Evolutionary conservation across 2,888 invertebrate genomes (phyloP).

Genomic region (Latrodectus hesperus): DNA sequence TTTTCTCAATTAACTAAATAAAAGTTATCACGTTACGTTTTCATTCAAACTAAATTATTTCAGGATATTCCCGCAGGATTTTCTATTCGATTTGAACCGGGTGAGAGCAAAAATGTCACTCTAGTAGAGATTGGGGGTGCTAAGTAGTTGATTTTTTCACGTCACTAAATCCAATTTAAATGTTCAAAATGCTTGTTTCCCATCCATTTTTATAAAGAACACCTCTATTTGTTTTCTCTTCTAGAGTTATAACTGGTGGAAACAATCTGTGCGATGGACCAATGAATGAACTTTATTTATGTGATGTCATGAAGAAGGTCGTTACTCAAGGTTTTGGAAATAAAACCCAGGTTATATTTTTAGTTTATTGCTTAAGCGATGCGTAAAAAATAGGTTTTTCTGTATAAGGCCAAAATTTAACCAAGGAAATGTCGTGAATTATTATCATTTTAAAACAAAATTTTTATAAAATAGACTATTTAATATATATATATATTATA

Average conservation of each 20-base stretch:
- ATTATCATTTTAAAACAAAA: no score
- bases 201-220: background rate
- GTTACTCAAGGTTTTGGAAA: slow-evolving; percentile 72
- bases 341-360: slow-evolving; percentile 49
- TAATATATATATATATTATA: no score
- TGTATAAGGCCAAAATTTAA: no score
- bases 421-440: no score
- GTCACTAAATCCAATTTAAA: no score
- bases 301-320: slow-evolving; percentile 71
- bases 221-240: background rate
- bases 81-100: slow-evolving; percentile 74
- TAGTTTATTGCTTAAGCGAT: background rate
- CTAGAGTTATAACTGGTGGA: slow-evolving; percentile 73
- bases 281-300: slow-evolving; percentile 70
- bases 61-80: slow-evolving; percentile 75
- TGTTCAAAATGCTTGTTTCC: background rate
- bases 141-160: slow-evolving; percentile 71
- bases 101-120: slow-evolving; percentile 73
- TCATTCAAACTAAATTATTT: slow-evolving; percentile 11
- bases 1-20: no score
- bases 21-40: no score
- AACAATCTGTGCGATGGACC: slow-evolving; percentile 74
- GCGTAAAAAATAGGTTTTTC: no score
- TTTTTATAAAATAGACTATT: no score
- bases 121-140: slow-evolving; percentile 74